Evolutionary conservation across 2,888 invertebrate species (phyloP), one percentile per base, ranked within the genome.

Genomic region (Glomeris marginata): DNA sequence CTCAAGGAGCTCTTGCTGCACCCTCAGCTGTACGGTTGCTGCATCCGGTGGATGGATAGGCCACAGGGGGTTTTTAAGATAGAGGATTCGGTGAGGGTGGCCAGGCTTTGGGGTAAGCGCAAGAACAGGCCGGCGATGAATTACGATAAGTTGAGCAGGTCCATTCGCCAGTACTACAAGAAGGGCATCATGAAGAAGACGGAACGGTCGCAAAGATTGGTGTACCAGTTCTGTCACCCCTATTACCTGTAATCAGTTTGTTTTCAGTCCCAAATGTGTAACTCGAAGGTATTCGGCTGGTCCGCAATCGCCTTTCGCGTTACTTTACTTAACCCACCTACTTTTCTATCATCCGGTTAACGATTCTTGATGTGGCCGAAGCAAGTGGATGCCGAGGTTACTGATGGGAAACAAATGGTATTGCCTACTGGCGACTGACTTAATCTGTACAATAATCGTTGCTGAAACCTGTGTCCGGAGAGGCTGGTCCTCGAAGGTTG

Each of bases 111-210:
- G 98, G 98, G 98, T 54, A 84, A 87, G 62, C 77, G 97, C 57
- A 98, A 98, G 71, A 97, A 98, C 72, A 77, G 97, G 10, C 94
- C 95, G 0, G 94, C 94, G 28, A 98, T 98, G 97, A 98, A 98
- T 74, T 98, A 98, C 72, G 98, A 98, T 74, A 98, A 98, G 68
- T 73, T 98, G 45, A 94, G 92, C 56, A 78, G 98, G 50, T 95
- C 94, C 59, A 92, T 98, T 64, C 74, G 98, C 47, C 97, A 98
- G 68, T 95, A 95, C 72, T 98, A 98, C 77, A 95, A 97, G 71
- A 98, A 97, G 70, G 94, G 94, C 50, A 95, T 97, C 68, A 92
- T 95, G 88, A 94, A 94, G 77, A 98, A 98, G 70, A 97, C 97
- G 1, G 94, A 94, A 66, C 76, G 95, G 57, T 92, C 94, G 59